A percentile compares a stretch with the other conserved stretches of the same genome.
These are phyloP conservation scores for Dolichomitus sp. DNA, from an alignment of 2,888 invertebrate genomes.

Conservation along the genomic window DNA sequence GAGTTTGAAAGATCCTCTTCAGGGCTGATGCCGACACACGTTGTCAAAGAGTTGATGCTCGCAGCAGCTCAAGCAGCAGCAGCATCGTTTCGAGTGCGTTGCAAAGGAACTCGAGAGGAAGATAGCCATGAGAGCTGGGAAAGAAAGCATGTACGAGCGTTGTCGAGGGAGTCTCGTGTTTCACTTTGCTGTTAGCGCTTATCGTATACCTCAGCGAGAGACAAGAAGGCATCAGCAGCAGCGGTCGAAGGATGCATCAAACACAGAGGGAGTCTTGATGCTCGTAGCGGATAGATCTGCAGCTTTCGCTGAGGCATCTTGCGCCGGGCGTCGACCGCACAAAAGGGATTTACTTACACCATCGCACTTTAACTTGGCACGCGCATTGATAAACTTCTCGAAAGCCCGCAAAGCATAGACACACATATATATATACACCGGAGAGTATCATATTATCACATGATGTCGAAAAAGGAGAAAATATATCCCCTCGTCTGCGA, in stretches of 20 bases:
- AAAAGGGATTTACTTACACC: conserved; percentile 38
- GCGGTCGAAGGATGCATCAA: conserved; percentile 30
- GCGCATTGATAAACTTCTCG: conserved; percentile 35
- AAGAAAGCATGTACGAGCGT: conserved; percentile 36
- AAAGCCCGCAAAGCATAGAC: background rate
- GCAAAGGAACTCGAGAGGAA: conserved; percentile 39
- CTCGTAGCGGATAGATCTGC: conserved; percentile 1
- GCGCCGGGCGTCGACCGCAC: conserved; percentile 38
- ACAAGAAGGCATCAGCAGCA: conserved; percentile 24
- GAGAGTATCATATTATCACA: conserved; percentile 28
- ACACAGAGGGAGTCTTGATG: conserved; percentile 23
- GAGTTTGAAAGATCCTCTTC: conserved; percentile 24
- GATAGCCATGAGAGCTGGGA: conserved; percentile 7
- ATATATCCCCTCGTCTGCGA: conserved; percentile 1
- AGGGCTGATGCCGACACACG: conserved; percentile 20
- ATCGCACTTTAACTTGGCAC: background rate
- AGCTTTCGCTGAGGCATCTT: conserved; percentile 38
- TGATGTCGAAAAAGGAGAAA: conserved; percentile 5
- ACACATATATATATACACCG: no score
- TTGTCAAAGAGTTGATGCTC: conserved; percentile 41
- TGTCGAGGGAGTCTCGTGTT: conserved; percentile 54
- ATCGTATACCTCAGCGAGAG: conserved; percentile 50
- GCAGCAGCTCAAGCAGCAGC: background rate
- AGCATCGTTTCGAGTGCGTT: conserved; percentile 37
- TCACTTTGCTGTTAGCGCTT: conserved; percentile 66